phyloP scores from a whole-genome alignment of 2,113 vertebrate genomes.

The Silurus glanis region DNA sequence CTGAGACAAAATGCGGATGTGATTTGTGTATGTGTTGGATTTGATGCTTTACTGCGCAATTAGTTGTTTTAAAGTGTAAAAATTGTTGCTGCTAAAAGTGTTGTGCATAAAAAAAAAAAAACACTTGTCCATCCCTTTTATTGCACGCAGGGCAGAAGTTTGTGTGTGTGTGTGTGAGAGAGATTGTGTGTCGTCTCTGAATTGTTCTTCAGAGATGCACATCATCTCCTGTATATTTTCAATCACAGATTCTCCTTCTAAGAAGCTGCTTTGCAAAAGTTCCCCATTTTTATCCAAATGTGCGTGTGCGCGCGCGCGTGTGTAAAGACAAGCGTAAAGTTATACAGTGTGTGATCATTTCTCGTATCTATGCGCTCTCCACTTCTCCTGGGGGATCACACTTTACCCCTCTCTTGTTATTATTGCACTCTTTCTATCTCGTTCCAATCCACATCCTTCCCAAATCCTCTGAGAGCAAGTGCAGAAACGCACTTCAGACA shows the following conservation, averaged over 20 bases:
- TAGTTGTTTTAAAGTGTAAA: no score
- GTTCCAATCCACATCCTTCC: not conserved
- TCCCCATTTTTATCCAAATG: not conserved
- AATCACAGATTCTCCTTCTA: not conserved
- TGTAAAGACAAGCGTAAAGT: conserved; percentile 20
- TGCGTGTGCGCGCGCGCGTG: not conserved
- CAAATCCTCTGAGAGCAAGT: not conserved
- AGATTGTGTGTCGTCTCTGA: not conserved
- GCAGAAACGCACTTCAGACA: not conserved
- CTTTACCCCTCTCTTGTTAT: conserved; percentile 6
- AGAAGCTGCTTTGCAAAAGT: not conserved
- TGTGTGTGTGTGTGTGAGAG: not conserved
- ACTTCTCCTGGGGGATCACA: conserved; percentile 19
- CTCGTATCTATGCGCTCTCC: not conserved
- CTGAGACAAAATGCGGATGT: no score
- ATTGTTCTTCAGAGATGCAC: not conserved
- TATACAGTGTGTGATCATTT: conserved; percentile 14
- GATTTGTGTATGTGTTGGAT: no score
- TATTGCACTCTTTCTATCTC: not conserved
- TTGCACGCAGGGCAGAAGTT: not conserved
- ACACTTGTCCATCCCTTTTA: not conserved
- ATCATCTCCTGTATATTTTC: not conserved
- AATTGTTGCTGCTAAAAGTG: not conserved
- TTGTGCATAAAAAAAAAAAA: not conserved
- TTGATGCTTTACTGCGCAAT: no score